Conservation (phyloP, 2,888 invertebrate species). For the Didymodactylos carnosus region DNA sequence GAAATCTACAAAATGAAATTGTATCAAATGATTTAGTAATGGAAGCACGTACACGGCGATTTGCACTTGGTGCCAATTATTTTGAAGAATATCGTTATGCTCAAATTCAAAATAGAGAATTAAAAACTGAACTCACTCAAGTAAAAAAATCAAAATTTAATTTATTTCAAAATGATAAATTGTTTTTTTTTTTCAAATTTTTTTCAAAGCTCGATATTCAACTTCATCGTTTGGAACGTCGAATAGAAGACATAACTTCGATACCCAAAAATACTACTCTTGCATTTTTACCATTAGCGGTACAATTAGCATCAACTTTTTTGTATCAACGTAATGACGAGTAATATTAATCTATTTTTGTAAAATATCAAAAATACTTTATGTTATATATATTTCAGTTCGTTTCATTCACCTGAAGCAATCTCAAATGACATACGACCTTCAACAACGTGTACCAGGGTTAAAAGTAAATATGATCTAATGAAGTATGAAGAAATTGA, state of each 20-base stretch:
- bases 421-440: no score
- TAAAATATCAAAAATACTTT: no score
- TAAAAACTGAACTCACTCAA: not conserved
- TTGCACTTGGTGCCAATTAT: not conserved
- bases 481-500: no score
- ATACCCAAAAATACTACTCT: not conserved
- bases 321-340: not conserved
- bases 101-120: not conserved
- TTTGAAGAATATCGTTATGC: not conserved
- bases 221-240: not conserved
- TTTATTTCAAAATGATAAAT: not conserved
- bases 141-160: not conserved
- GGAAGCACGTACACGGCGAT: not conserved
- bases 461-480: no score
- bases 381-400: no score
- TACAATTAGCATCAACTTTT: not conserved
- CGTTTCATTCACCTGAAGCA: no score
- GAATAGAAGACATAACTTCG: not conserved
- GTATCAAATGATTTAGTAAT: not conserved
- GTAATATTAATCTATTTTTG: no score
- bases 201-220: not conserved
- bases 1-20: not conserved
- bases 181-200: not conserved
- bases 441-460: no score
- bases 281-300: not conserved